These are phyloP conservation scores for Phanerotoma sp. DNA, from an alignment of 2,888 invertebrate species.

Conservation along the genomic window DNA sequence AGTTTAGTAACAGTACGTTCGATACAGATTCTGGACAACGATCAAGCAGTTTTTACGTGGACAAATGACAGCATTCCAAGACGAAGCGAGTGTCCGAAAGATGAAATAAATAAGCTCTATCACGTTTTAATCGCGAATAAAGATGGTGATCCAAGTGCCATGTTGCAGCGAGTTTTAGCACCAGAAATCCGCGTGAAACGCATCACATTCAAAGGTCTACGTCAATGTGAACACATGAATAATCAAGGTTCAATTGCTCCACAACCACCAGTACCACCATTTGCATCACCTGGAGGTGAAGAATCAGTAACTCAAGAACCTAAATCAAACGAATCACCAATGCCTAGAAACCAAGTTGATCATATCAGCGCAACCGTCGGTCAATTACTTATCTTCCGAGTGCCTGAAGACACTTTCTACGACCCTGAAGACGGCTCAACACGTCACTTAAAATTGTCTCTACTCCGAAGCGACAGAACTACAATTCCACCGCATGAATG, in stretches of 20 bases:
- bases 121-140: slow-evolving; percentile 62
- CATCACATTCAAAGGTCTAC: slow-evolving; percentile 68
- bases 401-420: slow-evolving; percentile 87
- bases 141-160: slow-evolving; percentile 64
- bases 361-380: slow-evolving; percentile 81
- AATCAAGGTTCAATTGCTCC: slow-evolving; percentile 52
- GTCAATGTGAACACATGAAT: slow-evolving; percentile 65
- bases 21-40: slow-evolving; percentile 57
- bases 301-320: slow-evolving; percentile 61
- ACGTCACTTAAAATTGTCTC: slow-evolving; percentile 69
- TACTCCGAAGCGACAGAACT: slow-evolving; percentile 72
- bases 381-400: slow-evolving; percentile 76
- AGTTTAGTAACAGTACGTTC: slow-evolving; percentile 71
- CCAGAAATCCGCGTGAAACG: slow-evolving; percentile 69
- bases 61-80: slow-evolving; percentile 84
- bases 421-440: slow-evolving; percentile 84
- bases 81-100: slow-evolving; percentile 71
- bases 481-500: slow-evolving; percentile 71
- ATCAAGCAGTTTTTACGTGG: slow-evolving; percentile 74
- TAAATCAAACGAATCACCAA: slow-evolving; percentile 71
- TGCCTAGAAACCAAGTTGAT: slow-evolving; percentile 82
- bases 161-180: slow-evolving; percentile 64
- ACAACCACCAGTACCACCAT: slow-evolving; percentile 34
- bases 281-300: slow-evolving; percentile 53
- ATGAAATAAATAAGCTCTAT: slow-evolving; percentile 70